Percentiles rank a stretch among this genome's conserved stretches.
Conservation (phyloP, 1,140 invertebrate species). For the Mylabris phalerata region DNA sequence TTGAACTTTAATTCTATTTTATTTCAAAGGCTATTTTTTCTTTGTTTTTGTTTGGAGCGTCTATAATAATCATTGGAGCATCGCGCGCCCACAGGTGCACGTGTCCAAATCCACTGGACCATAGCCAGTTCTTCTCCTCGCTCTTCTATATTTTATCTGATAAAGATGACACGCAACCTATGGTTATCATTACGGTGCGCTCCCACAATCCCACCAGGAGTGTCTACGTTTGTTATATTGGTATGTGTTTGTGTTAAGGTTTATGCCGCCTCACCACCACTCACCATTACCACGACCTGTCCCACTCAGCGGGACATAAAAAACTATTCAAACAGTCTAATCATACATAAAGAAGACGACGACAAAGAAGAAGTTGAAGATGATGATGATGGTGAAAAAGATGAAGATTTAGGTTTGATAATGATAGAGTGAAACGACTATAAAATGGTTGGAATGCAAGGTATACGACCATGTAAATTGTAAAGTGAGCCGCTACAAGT, state of each 20-base stretch:
- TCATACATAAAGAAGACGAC: not conserved
- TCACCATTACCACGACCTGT: constrained; percentile 6
- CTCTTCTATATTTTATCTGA: not conserved
- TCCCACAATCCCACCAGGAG: constrained; percentile 6
- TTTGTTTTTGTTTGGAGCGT: too few relatives aligned
- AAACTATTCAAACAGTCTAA: constrained; percentile 15
- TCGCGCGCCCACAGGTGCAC: constrained; percentile 7
- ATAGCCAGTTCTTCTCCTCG: not conserved
- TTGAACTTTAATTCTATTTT: too few relatives aligned
- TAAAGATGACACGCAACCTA: constrained; percentile 13
- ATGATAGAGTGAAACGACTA: too few relatives aligned
- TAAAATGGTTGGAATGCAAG: too few relatives aligned
- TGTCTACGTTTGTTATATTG: too few relatives aligned
- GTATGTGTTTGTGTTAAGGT: constrained; percentile 2
- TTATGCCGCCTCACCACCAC: not conserved
- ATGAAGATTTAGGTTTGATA: too few relatives aligned
- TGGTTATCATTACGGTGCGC: constrained; percentile 9
- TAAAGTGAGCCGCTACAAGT: too few relatives aligned
- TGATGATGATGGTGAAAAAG: too few relatives aligned
- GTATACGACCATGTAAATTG: too few relatives aligned
- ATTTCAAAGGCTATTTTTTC: too few relatives aligned
- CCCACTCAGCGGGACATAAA: constrained; percentile 15
- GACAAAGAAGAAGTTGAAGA: too few relatives aligned
- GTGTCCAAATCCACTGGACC: constrained; percentile 9
- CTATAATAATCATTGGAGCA: too few relatives aligned